Evolutionary conservation across 2,888 invertebrate species (phyloP), one percentile per base, ranked within the genome.

Genomic region (Lasius platythorax): DNA sequence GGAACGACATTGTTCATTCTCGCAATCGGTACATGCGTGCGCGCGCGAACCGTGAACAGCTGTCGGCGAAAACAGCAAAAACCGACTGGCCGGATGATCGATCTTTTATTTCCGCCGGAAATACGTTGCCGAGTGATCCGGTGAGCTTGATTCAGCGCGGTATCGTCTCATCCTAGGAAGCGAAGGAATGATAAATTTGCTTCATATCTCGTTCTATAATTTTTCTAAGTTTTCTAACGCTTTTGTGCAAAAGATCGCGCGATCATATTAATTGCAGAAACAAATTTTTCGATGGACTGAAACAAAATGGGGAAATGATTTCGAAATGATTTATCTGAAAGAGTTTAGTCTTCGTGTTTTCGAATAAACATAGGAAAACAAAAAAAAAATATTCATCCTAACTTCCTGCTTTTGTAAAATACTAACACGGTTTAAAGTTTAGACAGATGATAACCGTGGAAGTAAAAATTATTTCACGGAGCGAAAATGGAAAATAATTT

Each of bases 71-170:
- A 78, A 68, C 3, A 30, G 56, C 56, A 68, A 68, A 78, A 68
- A 78, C 64, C 46, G 46, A 9, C 78, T 30, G 30, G 43, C 30
- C 30, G 67, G 12, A 56, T 78, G 78, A 78, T 78, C 78, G 78
- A 78, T 78, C 50, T 40, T 30, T 43, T 43, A 78, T 78, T 78
- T 78, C 58, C 78, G 78, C 30, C 78, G 68, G 78, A 78, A 78
- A 78, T 67, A 68, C 67, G 30, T 9, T 43, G 56, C 78, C 56
- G 58, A 66, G 28, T 68, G 56, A 68, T 68, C 56, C 56, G 68
- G 58, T 68, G 43, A 68, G 68, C 28, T 58, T 78, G 68, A 78
- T 78, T 67, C 64, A 28, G 3, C 18, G 23, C 67, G 40, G 56
- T 78, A 68, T 78, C 58, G 15, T 12, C 23, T 23, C 30, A 43